Evolutionary conservation across 2,113 vertebrate species (phyloP).

Genomic region (Cercocebus atys): DNA sequence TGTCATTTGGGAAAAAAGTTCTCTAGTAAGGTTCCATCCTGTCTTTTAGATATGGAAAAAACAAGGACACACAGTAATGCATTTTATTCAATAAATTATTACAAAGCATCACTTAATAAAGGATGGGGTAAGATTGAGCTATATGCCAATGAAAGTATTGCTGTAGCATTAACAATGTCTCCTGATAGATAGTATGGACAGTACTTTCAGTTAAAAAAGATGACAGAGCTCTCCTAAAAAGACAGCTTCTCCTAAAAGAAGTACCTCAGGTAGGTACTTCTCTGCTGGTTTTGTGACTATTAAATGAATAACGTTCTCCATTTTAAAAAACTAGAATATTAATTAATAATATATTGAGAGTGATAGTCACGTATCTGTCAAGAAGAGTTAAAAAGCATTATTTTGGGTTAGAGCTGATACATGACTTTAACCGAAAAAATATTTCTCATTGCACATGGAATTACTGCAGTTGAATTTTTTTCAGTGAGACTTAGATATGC

Average conservation of each 20-base stretch:
- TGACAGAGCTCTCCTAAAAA: background rate
- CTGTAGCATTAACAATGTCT: background rate
- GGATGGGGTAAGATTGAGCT: background rate
- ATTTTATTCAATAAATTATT: background rate
- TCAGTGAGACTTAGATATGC: constrained; percentile 12
- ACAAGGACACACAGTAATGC: background rate
- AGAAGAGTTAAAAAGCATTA: constrained; percentile 36
- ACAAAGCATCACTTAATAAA: constrained; percentile 18
- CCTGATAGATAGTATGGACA: background rate
- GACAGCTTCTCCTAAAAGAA: background rate
- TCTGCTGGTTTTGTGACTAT: background rate
- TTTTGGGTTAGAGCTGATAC: background rate
- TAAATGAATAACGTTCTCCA: constrained; percentile 17
- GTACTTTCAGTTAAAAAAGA: background rate
- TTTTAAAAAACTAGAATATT: background rate
- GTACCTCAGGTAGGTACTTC: background rate
- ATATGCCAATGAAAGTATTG: background rate
- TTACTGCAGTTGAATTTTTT: background rate
- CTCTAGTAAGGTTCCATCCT: background rate
- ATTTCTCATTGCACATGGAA: background rate
- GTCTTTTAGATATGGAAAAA: background rate
- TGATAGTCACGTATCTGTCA: background rate
- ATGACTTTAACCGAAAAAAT: constrained; percentile 47
- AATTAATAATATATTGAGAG: background rate
- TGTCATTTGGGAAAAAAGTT: constrained; percentile 42